Conservation (phyloP, 2,888 invertebrate genomes). For the Dasysyrphus albostriatus region DNA sequence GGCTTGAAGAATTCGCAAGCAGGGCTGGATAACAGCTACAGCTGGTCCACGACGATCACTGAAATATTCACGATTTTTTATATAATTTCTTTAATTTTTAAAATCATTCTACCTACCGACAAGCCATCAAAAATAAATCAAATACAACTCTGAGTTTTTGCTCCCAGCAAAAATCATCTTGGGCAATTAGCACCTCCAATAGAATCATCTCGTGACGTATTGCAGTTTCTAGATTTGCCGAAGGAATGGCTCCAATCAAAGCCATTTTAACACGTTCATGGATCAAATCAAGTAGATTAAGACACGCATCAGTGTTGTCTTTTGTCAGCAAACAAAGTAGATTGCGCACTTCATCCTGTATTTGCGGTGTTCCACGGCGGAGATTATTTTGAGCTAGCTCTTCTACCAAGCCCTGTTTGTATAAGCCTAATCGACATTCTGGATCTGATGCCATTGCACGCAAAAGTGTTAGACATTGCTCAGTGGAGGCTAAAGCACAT, state of each 20-base stretch:
- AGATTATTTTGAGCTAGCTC: slow-evolving; percentile 96
- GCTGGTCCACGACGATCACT: slow-evolving; percentile 91
- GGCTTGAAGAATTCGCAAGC: slow-evolving; percentile 94
- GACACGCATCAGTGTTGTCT: slow-evolving; percentile 93
- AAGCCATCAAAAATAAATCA: slow-evolving; percentile 92
- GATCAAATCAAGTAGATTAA: slow-evolving; percentile 86
- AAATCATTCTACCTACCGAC: slow-evolving; percentile 83
- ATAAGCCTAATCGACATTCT: slow-evolving; percentile 90
- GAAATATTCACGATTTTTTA: slow-evolving; percentile 29
- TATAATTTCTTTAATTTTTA: not conserved
- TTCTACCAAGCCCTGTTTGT: slow-evolving; percentile 93
- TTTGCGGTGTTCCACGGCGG: slow-evolving; percentile 92
- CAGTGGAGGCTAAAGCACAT: slow-evolving; percentile 95
- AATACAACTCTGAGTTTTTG: slow-evolving; percentile 94
- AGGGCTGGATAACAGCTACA: slow-evolving; percentile 95
- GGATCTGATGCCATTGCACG: slow-evolving; percentile 94
- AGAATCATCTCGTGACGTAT: slow-evolving; percentile 96
- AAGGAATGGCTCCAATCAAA: slow-evolving; percentile 90
- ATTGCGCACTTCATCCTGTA: slow-evolving; percentile 95
- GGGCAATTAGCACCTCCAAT: slow-evolving; percentile 93
- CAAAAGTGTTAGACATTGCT: slow-evolving; percentile 95
- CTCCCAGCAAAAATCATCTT: slow-evolving; percentile 98
- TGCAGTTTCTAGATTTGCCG: slow-evolving; percentile 89
- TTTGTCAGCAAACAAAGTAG: slow-evolving; percentile 94
- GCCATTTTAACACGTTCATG: slow-evolving; percentile 93